Conservation (phyloP, 2,888 invertebrate genomes). For the Tenthredo distinguenda region DNA sequence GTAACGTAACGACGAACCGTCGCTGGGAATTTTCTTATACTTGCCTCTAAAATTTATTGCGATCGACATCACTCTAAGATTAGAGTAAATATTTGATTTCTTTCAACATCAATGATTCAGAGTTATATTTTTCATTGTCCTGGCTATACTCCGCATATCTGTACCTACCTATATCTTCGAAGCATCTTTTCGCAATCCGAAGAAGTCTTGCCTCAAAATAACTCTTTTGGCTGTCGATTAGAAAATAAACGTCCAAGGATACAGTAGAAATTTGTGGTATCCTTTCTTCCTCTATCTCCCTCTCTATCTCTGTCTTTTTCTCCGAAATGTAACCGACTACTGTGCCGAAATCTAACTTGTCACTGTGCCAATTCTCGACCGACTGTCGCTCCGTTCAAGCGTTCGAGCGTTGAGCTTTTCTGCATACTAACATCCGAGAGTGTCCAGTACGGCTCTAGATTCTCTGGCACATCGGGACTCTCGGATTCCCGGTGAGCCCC, state of each 20-base stretch:
- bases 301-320: background rate
- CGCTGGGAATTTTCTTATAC: constrained; percentile 29
- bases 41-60: constrained; percentile 30
- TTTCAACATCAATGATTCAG: constrained; percentile 27
- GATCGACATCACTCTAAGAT: constrained; percentile 19
- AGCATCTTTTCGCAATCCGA: background rate
- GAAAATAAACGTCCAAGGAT: constrained; percentile 13
- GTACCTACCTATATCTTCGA: background rate
- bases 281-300: background rate
- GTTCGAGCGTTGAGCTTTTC: constrained; percentile 33
- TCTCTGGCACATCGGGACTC: constrained; percentile 22
- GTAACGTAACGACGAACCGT: constrained; percentile 37
- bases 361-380: constrained; percentile 45
- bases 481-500: background rate
- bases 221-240: background rate
- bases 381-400: constrained; percentile 24
- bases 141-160: background rate
- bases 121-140: background rate
- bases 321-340: constrained; percentile 28
- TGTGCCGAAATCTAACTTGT: constrained; percentile 42
- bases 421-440: constrained; percentile 19
- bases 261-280: background rate
- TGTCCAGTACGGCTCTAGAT: constrained; percentile 22
- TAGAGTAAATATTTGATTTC: constrained; percentile 26
- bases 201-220: background rate